Evolutionary conservation across 2,888 invertebrate species (phyloP).

Genomic region (Periphyllus acericola): DNA sequence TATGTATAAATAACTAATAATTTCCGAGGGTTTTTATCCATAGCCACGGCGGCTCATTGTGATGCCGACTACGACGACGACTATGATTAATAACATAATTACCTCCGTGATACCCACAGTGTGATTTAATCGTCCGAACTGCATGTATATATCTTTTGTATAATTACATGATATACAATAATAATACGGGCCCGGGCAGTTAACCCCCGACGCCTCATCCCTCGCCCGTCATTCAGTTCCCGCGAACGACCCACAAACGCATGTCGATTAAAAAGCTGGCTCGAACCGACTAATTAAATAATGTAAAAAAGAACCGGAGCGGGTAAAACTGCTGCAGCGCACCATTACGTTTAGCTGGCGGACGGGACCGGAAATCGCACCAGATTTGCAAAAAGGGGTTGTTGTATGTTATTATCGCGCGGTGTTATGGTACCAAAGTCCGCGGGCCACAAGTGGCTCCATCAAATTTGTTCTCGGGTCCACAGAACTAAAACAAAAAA

Average conservation of each 20-base stretch:
- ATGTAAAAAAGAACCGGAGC: neutral
- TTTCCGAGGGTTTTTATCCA: neutral
- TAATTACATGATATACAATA: neutral
- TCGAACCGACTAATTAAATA: neutral
- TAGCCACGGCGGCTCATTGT: neutral
- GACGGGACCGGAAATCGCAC: too few relatives aligned
- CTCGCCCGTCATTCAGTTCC: neutral
- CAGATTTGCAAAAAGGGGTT: too few relatives aligned
- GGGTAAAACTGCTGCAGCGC: neutral
- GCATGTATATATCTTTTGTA: neutral
- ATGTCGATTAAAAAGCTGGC: neutral
- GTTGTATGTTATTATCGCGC: neutral
- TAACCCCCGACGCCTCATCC: neutral
- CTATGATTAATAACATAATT: neutral
- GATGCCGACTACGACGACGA: too few relatives aligned
- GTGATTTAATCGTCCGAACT: neutral
- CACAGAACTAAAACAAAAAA: too few relatives aligned
- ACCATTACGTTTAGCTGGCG: too few relatives aligned
- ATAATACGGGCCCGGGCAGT: neutral
- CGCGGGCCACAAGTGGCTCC: too few relatives aligned
- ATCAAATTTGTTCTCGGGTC: too few relatives aligned
- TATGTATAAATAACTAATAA: neutral
- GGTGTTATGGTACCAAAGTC: too few relatives aligned
- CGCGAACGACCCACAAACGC: neutral
- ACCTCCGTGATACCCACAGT: neutral